A percentile compares a stretch with the other conserved stretches of the same genome.
Conservation (phyloP, 2,797 vertebrate species). For the Synanceia verrucosa region DNA sequence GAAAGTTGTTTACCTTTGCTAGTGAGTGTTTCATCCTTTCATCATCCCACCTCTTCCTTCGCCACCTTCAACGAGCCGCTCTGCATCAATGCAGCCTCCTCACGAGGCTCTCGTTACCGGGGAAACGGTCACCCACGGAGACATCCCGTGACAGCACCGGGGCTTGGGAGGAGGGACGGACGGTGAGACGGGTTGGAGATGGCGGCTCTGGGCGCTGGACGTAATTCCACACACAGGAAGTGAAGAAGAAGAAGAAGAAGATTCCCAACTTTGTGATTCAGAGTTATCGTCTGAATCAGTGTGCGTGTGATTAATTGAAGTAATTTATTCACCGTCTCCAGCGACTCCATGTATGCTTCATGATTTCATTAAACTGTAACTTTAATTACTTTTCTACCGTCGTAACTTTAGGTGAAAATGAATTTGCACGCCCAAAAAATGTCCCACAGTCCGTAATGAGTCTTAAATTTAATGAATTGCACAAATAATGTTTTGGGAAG, state of each 20-base stretch:
- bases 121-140: constrained; percentile 80
- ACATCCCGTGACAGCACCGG: constrained; percentile 77
- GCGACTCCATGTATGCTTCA: constrained; percentile 76
- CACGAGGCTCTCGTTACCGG: constrained; percentile 70
- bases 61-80: constrained; percentile 56
- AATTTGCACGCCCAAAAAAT: constrained; percentile 66
- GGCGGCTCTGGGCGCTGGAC: constrained; percentile 57
- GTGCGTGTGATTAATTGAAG: constrained; percentile 80
- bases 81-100: constrained; percentile 70
- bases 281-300: constrained; percentile 70
- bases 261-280: constrained; percentile 60
- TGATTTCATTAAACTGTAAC: constrained; percentile 80
- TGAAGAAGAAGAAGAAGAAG: constrained; percentile 24
- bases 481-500: constrained; percentile 61
- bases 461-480: constrained; percentile 68
- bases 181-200: constrained; percentile 35
- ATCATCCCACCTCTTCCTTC: neutral
- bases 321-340: constrained; percentile 77
- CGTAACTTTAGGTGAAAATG: constrained; percentile 74
- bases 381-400: constrained; percentile 80
- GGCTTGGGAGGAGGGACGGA: constrained; percentile 52
- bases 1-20: constrained; percentile 72
- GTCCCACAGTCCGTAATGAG: constrained; percentile 65
- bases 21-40: constrained; percentile 53
- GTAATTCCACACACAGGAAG: neutral